phyloP scores from a whole-genome alignment of 2,113 vertebrate genomes.

The Dicerorhinus sumatrensis region DNA sequence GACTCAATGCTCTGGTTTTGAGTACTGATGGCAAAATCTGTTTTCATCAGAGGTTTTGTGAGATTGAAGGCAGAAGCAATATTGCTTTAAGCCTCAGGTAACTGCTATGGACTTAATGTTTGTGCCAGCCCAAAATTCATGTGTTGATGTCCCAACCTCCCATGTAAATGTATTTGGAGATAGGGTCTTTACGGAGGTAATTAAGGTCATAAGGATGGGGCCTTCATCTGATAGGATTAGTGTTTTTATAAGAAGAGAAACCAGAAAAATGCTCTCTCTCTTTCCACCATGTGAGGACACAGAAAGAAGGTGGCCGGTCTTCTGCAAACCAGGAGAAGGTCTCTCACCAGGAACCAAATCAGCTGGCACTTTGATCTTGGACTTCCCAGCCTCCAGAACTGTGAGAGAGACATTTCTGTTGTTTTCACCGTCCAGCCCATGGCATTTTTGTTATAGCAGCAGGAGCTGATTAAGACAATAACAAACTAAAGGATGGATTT shows the following conservation, averaged over 20 bases:
- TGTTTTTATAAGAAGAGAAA: not conserved
- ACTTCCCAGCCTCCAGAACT: not conserved
- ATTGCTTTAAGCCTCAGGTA: not conserved
- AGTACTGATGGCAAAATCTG: not conserved
- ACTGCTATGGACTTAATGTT: not conserved
- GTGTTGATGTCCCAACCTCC: not conserved
- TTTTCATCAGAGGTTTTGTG: not conserved
- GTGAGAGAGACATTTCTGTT: not conserved
- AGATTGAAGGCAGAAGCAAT: not conserved
- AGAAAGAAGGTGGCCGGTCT: not conserved
- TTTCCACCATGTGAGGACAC: too few relatives aligned
- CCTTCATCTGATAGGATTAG: not conserved
- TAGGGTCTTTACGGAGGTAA: not conserved
- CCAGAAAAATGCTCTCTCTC: not conserved
- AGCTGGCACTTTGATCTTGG: not conserved
- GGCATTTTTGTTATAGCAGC: not conserved
- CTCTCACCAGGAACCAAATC: not conserved
- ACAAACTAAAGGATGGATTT: not conserved
- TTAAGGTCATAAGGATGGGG: not conserved
- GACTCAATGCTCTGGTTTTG: fast-evolving
- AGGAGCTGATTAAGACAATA: not conserved
- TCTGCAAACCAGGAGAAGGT: not conserved
- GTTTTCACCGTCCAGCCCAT: not conserved
- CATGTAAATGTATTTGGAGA: not conserved
- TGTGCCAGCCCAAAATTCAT: not conserved